These are phyloP conservation scores for Petrocephalus microphthalmus DNA, from an alignment of 2,113 vertebrate species.

Conservation along the genomic window DNA sequence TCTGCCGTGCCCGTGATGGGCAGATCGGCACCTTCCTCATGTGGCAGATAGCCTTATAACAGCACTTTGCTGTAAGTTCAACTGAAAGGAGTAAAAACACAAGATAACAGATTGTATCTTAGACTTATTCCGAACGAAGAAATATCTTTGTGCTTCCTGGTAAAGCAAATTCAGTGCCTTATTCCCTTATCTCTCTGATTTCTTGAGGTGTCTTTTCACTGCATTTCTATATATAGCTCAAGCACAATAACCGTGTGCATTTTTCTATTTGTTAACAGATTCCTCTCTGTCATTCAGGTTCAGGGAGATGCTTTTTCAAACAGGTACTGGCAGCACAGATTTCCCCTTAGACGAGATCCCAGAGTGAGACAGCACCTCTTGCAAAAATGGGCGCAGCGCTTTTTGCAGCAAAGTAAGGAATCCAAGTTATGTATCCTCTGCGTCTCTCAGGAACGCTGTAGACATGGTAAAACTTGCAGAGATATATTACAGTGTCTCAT, in stretches of 20 bases:
- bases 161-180: background rate
- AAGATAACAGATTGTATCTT: background rate
- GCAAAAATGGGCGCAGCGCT: background rate
- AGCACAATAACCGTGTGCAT: background rate
- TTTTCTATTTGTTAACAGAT: background rate
- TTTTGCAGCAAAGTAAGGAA: background rate
- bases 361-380: background rate
- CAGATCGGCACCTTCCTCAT: background rate
- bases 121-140: background rate
- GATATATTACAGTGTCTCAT: constrained; percentile 12
- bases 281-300: background rate
- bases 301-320: background rate
- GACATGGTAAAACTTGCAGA: constrained; percentile 18
- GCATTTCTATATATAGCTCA: background rate
- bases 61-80: background rate
- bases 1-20: background rate
- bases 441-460: background rate
- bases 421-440: constrained; percentile 9
- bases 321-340: background rate
- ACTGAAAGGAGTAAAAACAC: background rate
- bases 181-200: background rate
- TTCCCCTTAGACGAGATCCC: background rate
- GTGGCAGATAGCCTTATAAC: background rate
- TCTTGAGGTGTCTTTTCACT: background rate
- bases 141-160: background rate